phyloP scores from a whole-genome alignment of 2,113 vertebrate genomes.

The Cairina moschata region DNA sequence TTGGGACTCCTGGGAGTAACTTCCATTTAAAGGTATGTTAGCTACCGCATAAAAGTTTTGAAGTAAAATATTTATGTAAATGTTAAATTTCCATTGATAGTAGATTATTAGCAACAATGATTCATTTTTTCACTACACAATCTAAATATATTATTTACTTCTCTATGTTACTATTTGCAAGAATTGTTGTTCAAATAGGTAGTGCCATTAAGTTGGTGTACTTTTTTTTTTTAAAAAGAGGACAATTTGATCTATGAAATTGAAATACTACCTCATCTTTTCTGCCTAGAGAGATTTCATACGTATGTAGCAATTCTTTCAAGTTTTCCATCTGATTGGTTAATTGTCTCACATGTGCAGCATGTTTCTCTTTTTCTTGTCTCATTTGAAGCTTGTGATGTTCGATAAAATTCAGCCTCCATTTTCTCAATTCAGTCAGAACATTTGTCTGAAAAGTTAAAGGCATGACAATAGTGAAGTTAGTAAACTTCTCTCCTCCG shows the following conservation, averaged over 20 bases:
- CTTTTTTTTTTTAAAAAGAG: not conserved
- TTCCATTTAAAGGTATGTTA: not conserved
- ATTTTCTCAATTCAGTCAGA: conserved; percentile 89
- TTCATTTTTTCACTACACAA: not conserved
- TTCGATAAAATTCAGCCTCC: conserved; percentile 88
- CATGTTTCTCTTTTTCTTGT: conserved; percentile 85
- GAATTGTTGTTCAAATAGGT: not conserved
- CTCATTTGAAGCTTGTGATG: conserved; percentile 87
- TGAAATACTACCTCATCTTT: conserved; percentile 90
- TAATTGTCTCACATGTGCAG: conserved; percentile 76
- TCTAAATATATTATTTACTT: not conserved
- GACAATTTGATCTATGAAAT: not conserved
- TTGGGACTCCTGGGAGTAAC: not conserved
- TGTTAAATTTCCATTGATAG: not conserved
- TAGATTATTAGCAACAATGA: not conserved
- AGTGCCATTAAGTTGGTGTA: not conserved
- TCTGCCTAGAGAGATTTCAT: conserved; percentile 85
- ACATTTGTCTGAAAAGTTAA: conserved; percentile 85
- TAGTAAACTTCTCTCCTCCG: not conserved
- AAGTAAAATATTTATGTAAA: not conserved
- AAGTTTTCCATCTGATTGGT: conserved; percentile 80
- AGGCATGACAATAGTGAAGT: not conserved
- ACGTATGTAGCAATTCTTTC: conserved; percentile 86
- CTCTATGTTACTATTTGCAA: not conserved
- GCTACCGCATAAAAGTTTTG: not conserved